These are phyloP conservation scores for Latrodectus elegans DNA, from an alignment of 2,888 invertebrate species.

Conservation along the genomic window DNA sequence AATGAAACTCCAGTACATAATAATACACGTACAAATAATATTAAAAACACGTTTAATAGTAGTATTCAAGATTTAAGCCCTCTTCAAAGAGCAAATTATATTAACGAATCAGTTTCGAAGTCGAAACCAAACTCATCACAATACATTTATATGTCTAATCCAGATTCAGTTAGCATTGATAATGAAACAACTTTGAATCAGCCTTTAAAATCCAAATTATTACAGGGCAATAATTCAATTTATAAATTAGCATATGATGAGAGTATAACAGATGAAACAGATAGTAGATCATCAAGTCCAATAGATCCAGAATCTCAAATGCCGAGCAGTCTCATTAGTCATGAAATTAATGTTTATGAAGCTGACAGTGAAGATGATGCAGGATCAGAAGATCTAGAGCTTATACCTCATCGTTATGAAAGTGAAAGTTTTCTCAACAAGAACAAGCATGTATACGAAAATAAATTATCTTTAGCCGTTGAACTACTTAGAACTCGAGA, in stretches of 20 bases:
- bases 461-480: slow-evolving; percentile 70
- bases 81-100: background rate
- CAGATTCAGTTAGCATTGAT: background rate
- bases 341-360: slow-evolving; percentile 71
- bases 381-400: slow-evolving; percentile 71
- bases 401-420: slow-evolving; percentile 70
- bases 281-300: slow-evolving; percentile 43
- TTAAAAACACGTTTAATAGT: background rate
- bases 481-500: slow-evolving; percentile 70
- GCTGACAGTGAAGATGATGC: slow-evolving; percentile 69
- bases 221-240: slow-evolving; percentile 58
- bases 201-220: slow-evolving; percentile 8
- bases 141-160: background rate
- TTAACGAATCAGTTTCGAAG: background rate
- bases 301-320: slow-evolving; percentile 34
- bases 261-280: slow-evolving; percentile 42
- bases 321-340: slow-evolving; percentile 20
- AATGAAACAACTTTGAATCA: slow-evolving; percentile 51
- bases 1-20: slow-evolving; percentile 5
- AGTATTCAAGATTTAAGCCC: slow-evolving; percentile 6
- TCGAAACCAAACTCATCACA: background rate
- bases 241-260: slow-evolving; percentile 68
- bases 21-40: background rate
- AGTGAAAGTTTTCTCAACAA: slow-evolving; percentile 48
- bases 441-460: slow-evolving; percentile 69